phyloP scores from a whole-genome alignment of 2,888 invertebrate genomes.

The Galerucella pusilla region DNA sequence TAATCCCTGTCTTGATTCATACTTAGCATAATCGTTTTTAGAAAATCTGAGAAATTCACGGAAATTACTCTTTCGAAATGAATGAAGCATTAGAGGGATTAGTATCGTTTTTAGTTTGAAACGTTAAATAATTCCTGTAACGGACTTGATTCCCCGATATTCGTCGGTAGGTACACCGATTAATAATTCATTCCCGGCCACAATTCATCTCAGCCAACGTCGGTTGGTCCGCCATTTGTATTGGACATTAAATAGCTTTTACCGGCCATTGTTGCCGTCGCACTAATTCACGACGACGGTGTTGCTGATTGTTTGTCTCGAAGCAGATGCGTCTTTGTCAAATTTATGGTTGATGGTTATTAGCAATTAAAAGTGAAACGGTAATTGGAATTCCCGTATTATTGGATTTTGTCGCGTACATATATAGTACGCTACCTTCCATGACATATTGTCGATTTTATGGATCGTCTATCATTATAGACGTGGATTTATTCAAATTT shows the following conservation, averaged over 20 bases:
- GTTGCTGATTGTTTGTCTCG: conserved; percentile 31
- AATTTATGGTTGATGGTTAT: conserved; percentile 25
- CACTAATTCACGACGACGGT: conserved; percentile 26
- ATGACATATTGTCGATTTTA: background rate
- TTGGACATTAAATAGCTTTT: conserved; percentile 32
- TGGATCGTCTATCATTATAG: background rate
- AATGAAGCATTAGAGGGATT: background rate
- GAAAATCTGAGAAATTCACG: background rate
- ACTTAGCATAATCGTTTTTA: background rate
- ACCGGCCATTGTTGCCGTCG: conserved; percentile 26
- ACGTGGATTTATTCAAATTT: background rate
- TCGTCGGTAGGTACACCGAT: conserved; percentile 11
- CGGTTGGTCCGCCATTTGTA: conserved; percentile 27
- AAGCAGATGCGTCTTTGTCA: conserved; percentile 26
- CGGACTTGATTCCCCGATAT: conserved; percentile 3
- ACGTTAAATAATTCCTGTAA: conserved; percentile 9
- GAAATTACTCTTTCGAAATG: background rate
- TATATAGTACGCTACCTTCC: background rate
- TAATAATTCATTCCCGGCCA: conserved; percentile 25
- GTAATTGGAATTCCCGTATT: conserved; percentile 12
- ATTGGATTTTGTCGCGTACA: background rate
- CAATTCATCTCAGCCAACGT: conserved; percentile 24
- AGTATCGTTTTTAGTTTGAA: background rate
- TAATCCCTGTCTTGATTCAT: background rate
- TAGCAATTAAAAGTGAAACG: conserved; percentile 24